phyloP scores from a whole-genome alignment of 2,797 vertebrate species.

The Cynodonichthys magdalenae region DNA sequence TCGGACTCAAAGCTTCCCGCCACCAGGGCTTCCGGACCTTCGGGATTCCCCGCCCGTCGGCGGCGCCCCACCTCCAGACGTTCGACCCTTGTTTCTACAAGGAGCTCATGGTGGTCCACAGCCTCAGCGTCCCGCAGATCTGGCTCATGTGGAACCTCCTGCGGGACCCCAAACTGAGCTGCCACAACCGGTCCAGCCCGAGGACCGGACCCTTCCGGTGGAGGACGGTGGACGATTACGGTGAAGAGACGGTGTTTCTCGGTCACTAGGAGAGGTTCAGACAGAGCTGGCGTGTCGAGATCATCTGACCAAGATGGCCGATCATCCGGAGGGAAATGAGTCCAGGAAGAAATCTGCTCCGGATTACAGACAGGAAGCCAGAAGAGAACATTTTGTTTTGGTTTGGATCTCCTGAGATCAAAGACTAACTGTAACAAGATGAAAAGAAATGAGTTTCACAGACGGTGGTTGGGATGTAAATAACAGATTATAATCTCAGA shows the following conservation, averaged over 20 bases:
- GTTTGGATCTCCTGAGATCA: background rate
- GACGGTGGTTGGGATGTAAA: too few species aligned
- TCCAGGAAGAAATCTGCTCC: constrained; percentile 21
- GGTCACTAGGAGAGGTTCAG: constrained; percentile 57
- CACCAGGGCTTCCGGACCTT: constrained; percentile 96
- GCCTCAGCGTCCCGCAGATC: constrained; percentile 92
- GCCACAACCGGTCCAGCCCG: constrained; percentile 77
- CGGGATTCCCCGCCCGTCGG: constrained; percentile 90
- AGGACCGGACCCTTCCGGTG: constrained; percentile 85
- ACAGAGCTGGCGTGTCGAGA: background rate
- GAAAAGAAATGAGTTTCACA: too few species aligned
- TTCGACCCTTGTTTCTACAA: constrained; percentile 97
- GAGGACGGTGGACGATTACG: constrained; percentile 73
- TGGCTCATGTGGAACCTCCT: constrained; percentile 99
- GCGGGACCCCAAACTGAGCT: constrained; percentile 83
- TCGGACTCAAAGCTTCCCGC: constrained; percentile 85
- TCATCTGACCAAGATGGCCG: constrained; percentile 29
- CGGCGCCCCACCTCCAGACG: constrained; percentile 91
- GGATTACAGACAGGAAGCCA: constrained; percentile 13
- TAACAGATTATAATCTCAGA: too few species aligned
- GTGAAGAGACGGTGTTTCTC: constrained; percentile 68
- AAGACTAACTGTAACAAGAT: too few species aligned
- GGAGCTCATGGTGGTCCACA: constrained; percentile 97
- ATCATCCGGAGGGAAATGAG: constrained; percentile 50
- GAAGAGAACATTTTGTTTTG: background rate